These are phyloP conservation scores for Phalacrocorax brasilianus DNA, from an alignment of 2,113 vertebrate species.

Conservation along the genomic window DNA sequence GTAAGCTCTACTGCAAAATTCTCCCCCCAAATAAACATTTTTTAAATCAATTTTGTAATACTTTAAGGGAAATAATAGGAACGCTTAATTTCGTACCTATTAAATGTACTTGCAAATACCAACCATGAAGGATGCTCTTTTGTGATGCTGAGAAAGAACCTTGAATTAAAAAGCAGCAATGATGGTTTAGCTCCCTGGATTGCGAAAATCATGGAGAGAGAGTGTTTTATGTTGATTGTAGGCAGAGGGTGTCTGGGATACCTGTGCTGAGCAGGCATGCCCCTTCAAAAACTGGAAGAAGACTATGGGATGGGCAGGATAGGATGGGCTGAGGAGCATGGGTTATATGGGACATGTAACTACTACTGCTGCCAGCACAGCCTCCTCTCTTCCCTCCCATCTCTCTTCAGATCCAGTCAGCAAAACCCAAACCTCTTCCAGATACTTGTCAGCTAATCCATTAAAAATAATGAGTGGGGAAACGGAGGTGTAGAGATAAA, in stretches of 20 bases:
- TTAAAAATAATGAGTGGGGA: neutral
- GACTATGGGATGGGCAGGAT: neutral
- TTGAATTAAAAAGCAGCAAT: neutral
- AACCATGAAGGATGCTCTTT: neutral
- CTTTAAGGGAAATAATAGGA: neutral
- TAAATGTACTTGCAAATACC: neutral
- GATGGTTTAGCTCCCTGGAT: neutral
- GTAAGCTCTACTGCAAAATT: neutral
- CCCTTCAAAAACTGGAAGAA: no score
- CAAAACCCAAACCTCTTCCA: neutral
- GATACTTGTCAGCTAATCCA: neutral
- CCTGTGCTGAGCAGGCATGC: neutral
- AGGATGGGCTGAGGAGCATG: neutral
- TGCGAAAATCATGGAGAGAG: neutral
- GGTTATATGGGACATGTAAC: neutral
- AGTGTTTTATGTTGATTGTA: neutral
- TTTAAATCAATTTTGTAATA: neutral
- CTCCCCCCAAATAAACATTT: rapidly evolving
- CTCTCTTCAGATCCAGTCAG: neutral
- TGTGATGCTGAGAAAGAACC: neutral
- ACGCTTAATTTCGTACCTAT: neutral
- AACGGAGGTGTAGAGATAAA: neutral
- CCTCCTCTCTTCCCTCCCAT: neutral
- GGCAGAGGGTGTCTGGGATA: no score
- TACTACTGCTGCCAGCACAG: neutral